A percentile compares a stretch with the other conserved stretches of the same genome.
Conservation (phyloP, 2,888 invertebrate species). For the Diplolepis rosae region DNA sequence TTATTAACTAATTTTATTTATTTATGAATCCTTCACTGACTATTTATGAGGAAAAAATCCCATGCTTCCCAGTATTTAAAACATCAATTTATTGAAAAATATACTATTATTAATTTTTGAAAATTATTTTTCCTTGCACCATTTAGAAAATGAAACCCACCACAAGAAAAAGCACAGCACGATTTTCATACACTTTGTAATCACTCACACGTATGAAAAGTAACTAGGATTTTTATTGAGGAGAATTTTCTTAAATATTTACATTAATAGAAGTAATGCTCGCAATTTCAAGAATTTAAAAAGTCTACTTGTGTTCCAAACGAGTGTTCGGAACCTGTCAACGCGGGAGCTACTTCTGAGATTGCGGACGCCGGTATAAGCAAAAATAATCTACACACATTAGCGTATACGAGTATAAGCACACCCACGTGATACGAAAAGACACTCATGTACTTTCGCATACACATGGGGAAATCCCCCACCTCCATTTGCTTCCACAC, state of each 20-base stretch:
- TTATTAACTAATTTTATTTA: background rate
- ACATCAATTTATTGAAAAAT: background rate
- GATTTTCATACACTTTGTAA: background rate
- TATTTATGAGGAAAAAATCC: background rate
- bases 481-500: background rate
- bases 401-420: constrained; percentile 24
- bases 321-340: constrained; percentile 57
- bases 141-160: background rate
- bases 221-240: too few species aligned
- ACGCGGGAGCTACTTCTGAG: constrained; percentile 64
- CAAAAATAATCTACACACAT: constrained; percentile 62
- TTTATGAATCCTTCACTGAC: background rate
- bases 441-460: background rate
- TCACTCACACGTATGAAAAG: background rate
- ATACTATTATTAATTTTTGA: background rate
- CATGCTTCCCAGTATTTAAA: background rate
- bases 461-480: constrained; percentile 11
- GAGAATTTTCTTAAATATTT: too few species aligned
- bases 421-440: constrained; percentile 26
- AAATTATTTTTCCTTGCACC: background rate
- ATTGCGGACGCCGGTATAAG: constrained; percentile 63
- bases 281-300: constrained; percentile 35
- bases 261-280: too few species aligned
- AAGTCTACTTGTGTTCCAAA: constrained; percentile 29
- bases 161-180: background rate